These are phyloP conservation scores for Episyrphus balteatus DNA, from an alignment of 1,140 invertebrate species.

Conservation along the genomic window DNA sequence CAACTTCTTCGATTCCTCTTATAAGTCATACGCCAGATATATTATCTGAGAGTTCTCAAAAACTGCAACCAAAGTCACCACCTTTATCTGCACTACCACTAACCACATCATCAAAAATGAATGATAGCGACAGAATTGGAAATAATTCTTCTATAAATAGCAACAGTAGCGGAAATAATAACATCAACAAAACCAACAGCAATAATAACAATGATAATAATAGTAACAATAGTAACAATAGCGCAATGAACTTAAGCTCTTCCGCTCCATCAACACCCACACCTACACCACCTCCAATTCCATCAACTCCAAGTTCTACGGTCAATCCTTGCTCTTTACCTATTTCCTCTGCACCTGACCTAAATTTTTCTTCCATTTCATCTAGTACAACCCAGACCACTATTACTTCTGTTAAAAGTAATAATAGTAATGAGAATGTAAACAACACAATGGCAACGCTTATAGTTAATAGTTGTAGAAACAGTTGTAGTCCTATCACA, in stretches of 20 bases:
- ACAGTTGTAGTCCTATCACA: slow-evolving; percentile 6
- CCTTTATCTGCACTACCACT: slow-evolving; percentile 14
- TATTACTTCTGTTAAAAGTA: not conserved
- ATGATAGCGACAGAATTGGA: not conserved
- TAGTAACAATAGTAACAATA: slow-evolving; percentile 4
- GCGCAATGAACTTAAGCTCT: no score
- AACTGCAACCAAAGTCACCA: not conserved
- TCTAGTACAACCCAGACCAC: not conserved
- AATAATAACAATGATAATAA: slow-evolving; percentile 5
- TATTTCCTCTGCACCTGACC: no score
- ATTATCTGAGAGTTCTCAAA: not conserved
- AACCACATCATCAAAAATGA: not conserved
- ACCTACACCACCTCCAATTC: no score
- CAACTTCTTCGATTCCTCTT: not conserved
- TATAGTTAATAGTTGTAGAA: not conserved
- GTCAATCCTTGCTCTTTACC: no score
- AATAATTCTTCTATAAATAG: not conserved
- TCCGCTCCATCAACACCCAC: no score
- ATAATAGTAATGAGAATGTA: not conserved
- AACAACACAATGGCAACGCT: not conserved
- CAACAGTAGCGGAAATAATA: slow-evolving; percentile 2
- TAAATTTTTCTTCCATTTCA: no score
- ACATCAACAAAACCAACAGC: slow-evolving; percentile 2
- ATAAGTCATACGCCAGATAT: not conserved
- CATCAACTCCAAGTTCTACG: no score